phyloP scores from a whole-genome alignment of 2,113 vertebrate species.

The Grantiella picta region DNA sequence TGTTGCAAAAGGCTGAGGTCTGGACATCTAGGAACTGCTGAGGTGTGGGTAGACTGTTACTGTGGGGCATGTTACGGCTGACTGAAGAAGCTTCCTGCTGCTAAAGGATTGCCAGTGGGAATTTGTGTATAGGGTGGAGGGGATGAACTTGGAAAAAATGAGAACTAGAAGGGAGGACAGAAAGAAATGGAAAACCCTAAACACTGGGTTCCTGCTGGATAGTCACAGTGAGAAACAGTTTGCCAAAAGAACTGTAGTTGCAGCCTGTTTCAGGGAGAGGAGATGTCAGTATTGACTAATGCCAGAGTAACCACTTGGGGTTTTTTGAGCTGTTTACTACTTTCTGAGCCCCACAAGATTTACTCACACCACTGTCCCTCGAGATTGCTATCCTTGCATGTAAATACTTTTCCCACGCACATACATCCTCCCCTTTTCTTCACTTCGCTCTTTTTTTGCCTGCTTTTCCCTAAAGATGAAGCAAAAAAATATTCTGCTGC shows the following conservation, averaged over 20 bases:
- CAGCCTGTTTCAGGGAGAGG: background rate
- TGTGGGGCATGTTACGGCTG: background rate
- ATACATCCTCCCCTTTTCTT: background rate
- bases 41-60: background rate
- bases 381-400: background rate
- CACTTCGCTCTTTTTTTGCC: background rate
- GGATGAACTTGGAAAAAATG: background rate
- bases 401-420: background rate
- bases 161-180: background rate
- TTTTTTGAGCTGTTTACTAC: background rate
- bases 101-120: background rate
- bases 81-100: background rate
- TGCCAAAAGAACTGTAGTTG: background rate
- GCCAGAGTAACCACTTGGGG: background rate
- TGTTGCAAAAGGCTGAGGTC: background rate
- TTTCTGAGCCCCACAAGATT: background rate
- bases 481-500: background rate
- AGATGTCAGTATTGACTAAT: background rate
- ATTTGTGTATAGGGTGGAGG: background rate
- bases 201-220: background rate
- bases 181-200: background rate
- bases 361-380: background rate
- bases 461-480: background rate
- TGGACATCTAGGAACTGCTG: background rate
- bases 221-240: background rate